Percentiles rank a stretch among this genome's conserved stretches.
These are phyloP conservation scores for Diplazon laetatorius DNA, from an alignment of 2,888 invertebrate species.

Conservation along the genomic window DNA sequence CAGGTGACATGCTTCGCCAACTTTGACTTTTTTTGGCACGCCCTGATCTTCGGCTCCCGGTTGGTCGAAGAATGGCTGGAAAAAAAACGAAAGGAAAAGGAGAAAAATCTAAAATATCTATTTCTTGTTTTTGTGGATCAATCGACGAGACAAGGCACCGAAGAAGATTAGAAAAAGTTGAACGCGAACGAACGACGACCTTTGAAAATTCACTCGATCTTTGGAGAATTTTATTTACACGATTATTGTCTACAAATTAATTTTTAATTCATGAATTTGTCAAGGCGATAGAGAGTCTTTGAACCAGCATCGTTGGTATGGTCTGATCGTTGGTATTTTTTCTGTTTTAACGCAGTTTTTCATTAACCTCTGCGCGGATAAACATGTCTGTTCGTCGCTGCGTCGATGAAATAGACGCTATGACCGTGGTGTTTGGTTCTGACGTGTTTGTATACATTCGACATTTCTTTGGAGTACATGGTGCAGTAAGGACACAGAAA, in stretches of 20 bases:
- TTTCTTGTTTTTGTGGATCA: no score
- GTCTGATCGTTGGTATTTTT: neutral
- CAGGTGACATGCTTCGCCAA: no score
- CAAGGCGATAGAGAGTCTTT: no score
- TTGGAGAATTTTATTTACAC: conserved; percentile 32
- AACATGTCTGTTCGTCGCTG: conserved; percentile 42
- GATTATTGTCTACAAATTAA: conserved; percentile 1
- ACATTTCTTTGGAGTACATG: conserved; percentile 56
- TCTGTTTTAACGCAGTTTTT: neutral
- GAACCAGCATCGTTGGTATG: neutral
- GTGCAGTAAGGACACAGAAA: conserved; percentile 68
- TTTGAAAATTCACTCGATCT: neutral
- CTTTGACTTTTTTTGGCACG: no score
- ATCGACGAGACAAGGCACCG: neutral
- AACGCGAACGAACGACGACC: neutral
- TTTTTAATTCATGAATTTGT: neutral
- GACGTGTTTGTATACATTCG: conserved; percentile 61
- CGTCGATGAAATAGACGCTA: conserved; percentile 61
- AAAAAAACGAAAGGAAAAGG: no score
- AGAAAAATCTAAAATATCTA: no score
- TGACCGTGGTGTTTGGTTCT: conserved; percentile 55
- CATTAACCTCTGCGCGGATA: conserved; percentile 40
- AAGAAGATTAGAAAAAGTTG: neutral
- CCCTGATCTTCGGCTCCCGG: conserved; percentile 5
- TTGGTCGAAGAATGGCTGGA: conserved; percentile 33